Base-by-base conservation (phyloP, 2,113 vertebrate genomes). In the Crypturellus undulatus region DNA sequence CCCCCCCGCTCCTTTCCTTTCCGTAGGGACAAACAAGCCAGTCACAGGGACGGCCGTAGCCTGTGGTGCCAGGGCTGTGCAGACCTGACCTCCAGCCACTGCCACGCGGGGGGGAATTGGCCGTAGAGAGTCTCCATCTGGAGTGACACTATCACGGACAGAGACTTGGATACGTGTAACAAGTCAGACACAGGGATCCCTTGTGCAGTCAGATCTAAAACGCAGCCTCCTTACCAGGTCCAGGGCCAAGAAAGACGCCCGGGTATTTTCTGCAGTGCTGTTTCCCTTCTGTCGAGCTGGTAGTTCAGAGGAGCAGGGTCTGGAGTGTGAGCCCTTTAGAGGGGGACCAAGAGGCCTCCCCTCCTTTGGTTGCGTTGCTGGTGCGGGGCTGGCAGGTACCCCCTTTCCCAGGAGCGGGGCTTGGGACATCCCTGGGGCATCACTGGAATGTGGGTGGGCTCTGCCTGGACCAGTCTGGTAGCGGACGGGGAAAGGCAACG, bases 311-410 rank as follows among this genome's bases (percentile, higher is more conserved):
- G 90, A 89, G 79, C 84, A 81, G 92, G 92, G 92, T 93, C 93
- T 96, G 94, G 92, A 93, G 95, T 92, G 94, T 92, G 92, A 97
- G 95, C 95, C 95, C 94, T 96, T 96, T 79, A 81, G 90, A 92
- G 62, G 90, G 90, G 70, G 52, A 64, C 60, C 28, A 69, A 72
- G 60, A 70, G 71, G 76, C 73, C 63, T 62, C 88, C 90, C 85
- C 90, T 89, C 80, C 79, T 85, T 88, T 77, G 64, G 87, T 93
- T 78, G 79, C 70, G 96, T 96, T 95, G 92, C 93, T 96, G 96
- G 94, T 95, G 90, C 36, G 6, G 92, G 90, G 90, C 90, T 2
- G 86, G 94, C 88, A 82, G 86, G 77, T 59, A 77, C 72, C 75
- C 90, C 93, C 95, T 93, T 75, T 62, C 93, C 92, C 6, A 4